Evolutionary conservation across 2,797 vertebrate genomes (phyloP).

Genomic region (Anguilla obscura): DNA sequence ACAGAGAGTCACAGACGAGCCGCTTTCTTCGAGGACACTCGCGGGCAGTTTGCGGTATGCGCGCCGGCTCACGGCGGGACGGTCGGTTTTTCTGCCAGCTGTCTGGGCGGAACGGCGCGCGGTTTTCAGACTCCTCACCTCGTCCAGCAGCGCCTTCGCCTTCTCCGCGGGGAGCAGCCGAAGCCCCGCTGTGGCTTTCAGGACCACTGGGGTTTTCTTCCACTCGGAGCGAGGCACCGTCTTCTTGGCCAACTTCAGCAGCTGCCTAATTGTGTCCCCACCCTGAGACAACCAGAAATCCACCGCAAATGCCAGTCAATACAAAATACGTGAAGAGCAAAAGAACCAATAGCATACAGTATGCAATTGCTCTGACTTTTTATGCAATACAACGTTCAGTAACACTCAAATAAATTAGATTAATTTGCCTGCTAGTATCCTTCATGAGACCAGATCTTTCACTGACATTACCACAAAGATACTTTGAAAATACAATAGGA

Average conservation of each 20-base stretch:
- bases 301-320: background rate
- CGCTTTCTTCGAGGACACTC: slow-evolving; percentile 62
- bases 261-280: slow-evolving; percentile 81
- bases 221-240: slow-evolving; percentile 86
- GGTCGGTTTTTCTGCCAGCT: slow-evolving; percentile 61
- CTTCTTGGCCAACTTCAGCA: slow-evolving; percentile 88
- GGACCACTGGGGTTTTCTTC: slow-evolving; percentile 87
- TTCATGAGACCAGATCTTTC: slow-evolving; percentile 6
- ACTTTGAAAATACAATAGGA: slow-evolving; percentile 35
- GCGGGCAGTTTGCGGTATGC: slow-evolving; percentile 74
- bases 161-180: slow-evolving; percentile 86
- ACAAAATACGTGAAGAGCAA: background rate
- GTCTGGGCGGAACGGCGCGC: slow-evolving; percentile 59
- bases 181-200: slow-evolving; percentile 95
- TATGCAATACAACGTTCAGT: background rate
- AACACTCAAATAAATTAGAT: slow-evolving; percentile 25
- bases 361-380: background rate
- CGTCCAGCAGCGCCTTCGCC: slow-evolving; percentile 82
- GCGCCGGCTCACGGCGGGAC: slow-evolving; percentile 61
- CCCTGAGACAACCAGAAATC: slow-evolving; percentile 68
- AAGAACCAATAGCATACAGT: background rate
- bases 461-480: slow-evolving; percentile 25
- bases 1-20: slow-evolving; percentile 50
- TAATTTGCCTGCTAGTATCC: slow-evolving; percentile 10
- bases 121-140: slow-evolving; percentile 70